These are phyloP conservation scores for Podotricha telesiphe DNA, from an alignment of 2,888 invertebrate species.

Conservation along the genomic window DNA sequence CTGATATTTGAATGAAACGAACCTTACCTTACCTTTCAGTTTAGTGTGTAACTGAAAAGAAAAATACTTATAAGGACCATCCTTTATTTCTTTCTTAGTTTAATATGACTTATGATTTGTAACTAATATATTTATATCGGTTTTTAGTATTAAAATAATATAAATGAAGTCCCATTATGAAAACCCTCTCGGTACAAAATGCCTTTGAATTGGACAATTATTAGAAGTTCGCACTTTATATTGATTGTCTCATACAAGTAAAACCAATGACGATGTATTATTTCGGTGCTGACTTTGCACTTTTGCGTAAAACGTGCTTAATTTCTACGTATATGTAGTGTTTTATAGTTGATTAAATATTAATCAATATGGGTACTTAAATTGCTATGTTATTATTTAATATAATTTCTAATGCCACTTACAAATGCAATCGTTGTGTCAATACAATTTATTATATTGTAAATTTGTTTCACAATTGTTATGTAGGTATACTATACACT, in stretches of 20 bases:
- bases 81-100: not conserved
- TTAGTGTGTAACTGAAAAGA: not conserved
- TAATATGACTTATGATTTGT: not conserved
- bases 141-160: not conserved
- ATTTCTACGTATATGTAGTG: not conserved
- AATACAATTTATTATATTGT: slow-evolving; percentile 2
- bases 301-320: slow-evolving; percentile 16
- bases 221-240: not conserved
- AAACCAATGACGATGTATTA: not conserved
- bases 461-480: not conserved
- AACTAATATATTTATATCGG: not conserved
- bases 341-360: not conserved
- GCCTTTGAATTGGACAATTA: not conserved
- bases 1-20: slow-evolving; percentile 4
- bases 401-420: not conserved
- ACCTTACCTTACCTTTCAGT: not conserved
- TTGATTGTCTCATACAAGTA: not conserved
- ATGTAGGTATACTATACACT: not conserved
- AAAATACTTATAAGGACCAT: not conserved
- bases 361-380: slow-evolving; percentile 5
- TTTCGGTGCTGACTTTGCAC: slow-evolving; percentile 5
- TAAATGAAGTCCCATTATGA: not conserved
- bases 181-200: not conserved
- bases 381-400: not conserved
- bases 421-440: slow-evolving; percentile 15